Conservation (phyloP, 2,797 vertebrate genomes). For the Oryzias sinensis region DNA sequence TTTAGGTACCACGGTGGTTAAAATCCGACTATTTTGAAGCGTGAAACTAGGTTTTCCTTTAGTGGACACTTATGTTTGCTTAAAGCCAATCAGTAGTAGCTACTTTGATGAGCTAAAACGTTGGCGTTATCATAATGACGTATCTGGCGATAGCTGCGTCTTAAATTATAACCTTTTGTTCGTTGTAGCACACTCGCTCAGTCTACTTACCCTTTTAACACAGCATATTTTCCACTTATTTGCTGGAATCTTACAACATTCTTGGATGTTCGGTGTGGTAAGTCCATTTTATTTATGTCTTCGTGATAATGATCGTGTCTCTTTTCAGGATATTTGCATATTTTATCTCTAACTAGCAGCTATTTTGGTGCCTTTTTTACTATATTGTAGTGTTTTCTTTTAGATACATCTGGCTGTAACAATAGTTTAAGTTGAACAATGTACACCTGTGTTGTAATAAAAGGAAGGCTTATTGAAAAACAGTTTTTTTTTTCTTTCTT, state of each 20-base stretch:
- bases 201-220: not conserved
- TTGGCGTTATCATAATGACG: constrained; percentile 40
- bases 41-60: not conserved
- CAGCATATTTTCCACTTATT: not conserved
- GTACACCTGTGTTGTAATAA: no score
- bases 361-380: no score
- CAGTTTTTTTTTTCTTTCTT: no score
- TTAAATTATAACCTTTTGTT: not conserved
- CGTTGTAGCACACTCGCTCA: not conserved
- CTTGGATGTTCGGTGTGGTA: constrained; percentile 67
- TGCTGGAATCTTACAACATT: constrained; percentile 2
- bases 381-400: no score
- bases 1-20: not conserved
- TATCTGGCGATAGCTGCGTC: constrained; percentile 19
- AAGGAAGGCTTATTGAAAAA: no score
- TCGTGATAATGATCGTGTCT: no score
- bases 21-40: not conserved
- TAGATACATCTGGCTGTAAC: no score
- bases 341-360: no score
- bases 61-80: not conserved
- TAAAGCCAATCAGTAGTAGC: constrained; percentile 23
- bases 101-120: constrained; percentile 32
- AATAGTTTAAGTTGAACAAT: no score
- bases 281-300: constrained; percentile 30
- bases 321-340: no score